These are phyloP conservation scores for Pardalotus punctatus DNA, from an alignment of 2,113 vertebrate genomes.

Conservation along the genomic window DNA sequence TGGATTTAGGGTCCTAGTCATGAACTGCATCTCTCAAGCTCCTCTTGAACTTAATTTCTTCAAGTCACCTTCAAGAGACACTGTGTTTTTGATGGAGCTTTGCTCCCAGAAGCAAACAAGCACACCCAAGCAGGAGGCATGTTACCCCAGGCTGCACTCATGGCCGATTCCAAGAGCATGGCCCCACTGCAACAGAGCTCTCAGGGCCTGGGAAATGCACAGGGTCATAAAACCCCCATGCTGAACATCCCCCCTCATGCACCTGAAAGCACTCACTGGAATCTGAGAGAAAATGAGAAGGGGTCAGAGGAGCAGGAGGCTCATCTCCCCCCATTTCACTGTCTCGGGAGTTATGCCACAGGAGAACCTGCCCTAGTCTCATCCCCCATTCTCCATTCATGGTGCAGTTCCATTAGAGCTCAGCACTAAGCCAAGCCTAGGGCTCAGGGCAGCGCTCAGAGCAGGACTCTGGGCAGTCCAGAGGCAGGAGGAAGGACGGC, in stretches of 20 bases:
- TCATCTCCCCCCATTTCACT: accelerated
- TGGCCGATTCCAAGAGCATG: not conserved
- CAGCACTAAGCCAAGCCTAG: not conserved
- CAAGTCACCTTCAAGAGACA: not conserved
- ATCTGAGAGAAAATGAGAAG: not conserved
- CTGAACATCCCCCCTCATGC: not conserved
- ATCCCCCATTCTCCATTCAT: not conserved
- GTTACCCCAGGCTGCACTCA: not conserved
- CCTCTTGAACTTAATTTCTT: not conserved
- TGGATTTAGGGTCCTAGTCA: not conserved
- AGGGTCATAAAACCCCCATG: accelerated
- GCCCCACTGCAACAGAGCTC: not conserved
- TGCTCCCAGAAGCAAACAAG: not conserved
- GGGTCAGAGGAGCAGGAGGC: not conserved
- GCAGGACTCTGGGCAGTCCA: not conserved
- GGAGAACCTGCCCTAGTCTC: not conserved
- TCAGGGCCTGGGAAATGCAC: not conserved
- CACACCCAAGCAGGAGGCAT: not conserved
- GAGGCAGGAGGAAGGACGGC: not conserved
- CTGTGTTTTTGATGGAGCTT: not conserved
- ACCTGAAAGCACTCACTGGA: not conserved
- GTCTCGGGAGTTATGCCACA: not conserved
- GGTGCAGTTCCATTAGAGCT: not conserved
- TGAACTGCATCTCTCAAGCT: not conserved
- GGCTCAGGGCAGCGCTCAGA: not conserved